A percentile compares a stretch with the other conserved stretches of the same genome.
Conservation (phyloP, 2,113 vertebrate genomes). For the Glaucomys volans region DNA sequence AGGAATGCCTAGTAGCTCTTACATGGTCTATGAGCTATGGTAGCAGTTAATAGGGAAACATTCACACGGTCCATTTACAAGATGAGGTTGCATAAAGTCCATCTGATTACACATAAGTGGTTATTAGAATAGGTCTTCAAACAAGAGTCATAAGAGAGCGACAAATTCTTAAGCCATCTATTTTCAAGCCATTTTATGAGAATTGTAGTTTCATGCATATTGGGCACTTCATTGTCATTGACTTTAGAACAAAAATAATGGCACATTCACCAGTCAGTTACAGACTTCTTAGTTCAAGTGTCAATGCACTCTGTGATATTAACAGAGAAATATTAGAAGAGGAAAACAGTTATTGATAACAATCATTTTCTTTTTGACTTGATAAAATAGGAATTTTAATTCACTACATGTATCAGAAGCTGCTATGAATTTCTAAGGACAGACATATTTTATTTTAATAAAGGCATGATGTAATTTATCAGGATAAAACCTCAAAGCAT, state of each 20-base stretch:
- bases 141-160: constrained; percentile 72
- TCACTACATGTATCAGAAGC: constrained; percentile 68
- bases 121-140: constrained; percentile 83
- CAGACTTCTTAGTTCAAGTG: constrained; percentile 68
- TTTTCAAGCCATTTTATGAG: constrained; percentile 77
- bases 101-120: constrained; percentile 84
- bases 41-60: constrained; percentile 82
- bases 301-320: constrained; percentile 50
- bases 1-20: constrained; percentile 78
- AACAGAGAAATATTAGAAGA: constrained; percentile 76
- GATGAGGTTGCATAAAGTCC: constrained; percentile 84
- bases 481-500: constrained; percentile 70
- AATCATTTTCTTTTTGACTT: constrained; percentile 63
- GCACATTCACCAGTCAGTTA: constrained; percentile 63
- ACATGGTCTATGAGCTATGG: constrained; percentile 70
- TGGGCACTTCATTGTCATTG: constrained; percentile 73
- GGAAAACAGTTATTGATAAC: constrained; percentile 74
- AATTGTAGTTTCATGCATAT: constrained; percentile 76
- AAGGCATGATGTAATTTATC: constrained; percentile 75
- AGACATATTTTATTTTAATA: constrained; percentile 73
- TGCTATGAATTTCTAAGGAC: constrained; percentile 78
- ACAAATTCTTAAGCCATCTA: constrained; percentile 75
- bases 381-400: constrained; percentile 75
- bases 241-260: constrained; percentile 75
- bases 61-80: constrained; percentile 83